Evolutionary conservation across 2,113 vertebrate species (phyloP).

Genomic region (Microcebus ravelobensis): DNA sequence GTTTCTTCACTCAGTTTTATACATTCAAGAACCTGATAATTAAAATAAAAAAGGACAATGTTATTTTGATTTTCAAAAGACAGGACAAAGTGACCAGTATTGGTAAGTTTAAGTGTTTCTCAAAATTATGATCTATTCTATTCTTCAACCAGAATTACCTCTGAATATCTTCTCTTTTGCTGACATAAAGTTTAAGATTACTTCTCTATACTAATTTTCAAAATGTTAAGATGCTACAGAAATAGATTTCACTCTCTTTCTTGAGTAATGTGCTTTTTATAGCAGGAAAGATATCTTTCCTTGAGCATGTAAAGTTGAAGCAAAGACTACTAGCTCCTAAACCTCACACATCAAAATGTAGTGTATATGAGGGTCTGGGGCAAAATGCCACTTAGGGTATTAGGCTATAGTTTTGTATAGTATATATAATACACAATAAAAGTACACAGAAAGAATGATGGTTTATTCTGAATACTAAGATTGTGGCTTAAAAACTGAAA

Average conservation of each 20-base stretch:
- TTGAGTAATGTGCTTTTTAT: constrained; percentile 44
- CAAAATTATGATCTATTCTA: not conserved
- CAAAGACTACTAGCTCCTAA: constrained; percentile 30
- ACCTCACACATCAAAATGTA: not conserved
- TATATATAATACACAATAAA: not conserved
- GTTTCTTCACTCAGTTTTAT: constrained; percentile 97
- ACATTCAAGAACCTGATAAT: constrained; percentile 94
- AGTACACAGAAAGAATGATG: not conserved
- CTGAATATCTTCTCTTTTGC: not conserved
- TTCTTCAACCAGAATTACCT: not conserved
- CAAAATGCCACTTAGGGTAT: not conserved
- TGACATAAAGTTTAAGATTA: constrained; percentile 35
- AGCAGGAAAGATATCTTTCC: not conserved
- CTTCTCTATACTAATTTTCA: constrained; percentile 49
- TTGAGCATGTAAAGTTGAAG: not conserved
- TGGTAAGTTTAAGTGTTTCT: not conserved
- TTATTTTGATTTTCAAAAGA: constrained; percentile 40
- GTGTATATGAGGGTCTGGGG: not conserved
- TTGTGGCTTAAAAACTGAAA: not conserved
- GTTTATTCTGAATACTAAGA: constrained; percentile 29
- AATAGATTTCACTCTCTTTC: constrained; percentile 34
- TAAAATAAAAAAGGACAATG: not conserved
- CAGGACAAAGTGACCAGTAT: constrained; percentile 1
- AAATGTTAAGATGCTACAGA: constrained; percentile 43
- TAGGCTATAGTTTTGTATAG: not conserved